Conservation (phyloP, 2,797 vertebrate species). For the Sebastes paucispinis region DNA sequence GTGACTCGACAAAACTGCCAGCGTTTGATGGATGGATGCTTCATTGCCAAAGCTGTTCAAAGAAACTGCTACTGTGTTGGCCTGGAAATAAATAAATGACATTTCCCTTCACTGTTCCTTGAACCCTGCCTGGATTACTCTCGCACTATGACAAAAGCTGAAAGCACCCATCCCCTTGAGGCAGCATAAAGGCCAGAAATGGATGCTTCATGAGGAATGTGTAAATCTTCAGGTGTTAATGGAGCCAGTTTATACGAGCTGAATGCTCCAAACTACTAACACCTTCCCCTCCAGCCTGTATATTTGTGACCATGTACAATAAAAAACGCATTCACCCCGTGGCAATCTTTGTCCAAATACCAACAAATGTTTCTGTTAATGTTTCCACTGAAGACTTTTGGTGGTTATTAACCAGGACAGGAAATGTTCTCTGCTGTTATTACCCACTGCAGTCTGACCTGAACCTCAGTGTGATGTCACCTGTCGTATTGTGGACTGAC, state of each 20-base stretch:
- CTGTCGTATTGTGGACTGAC: neutral
- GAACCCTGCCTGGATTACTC: neutral
- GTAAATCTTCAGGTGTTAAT: neutral
- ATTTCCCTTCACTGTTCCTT: neutral
- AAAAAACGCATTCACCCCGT: neutral
- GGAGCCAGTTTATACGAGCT: neutral
- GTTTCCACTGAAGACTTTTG: neutral
- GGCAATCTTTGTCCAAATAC: neutral
- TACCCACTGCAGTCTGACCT: neutral
- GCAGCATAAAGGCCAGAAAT: neutral
- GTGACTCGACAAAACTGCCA: neutral
- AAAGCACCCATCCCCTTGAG: neutral
- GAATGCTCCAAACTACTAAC: neutral
- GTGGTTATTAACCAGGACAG: slow-evolving; percentile 9
- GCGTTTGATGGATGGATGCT: neutral
- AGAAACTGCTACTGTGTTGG: neutral
- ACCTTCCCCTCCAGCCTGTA: neutral
- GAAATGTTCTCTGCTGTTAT: neutral
- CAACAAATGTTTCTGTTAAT: neutral
- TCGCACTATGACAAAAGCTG: neutral
- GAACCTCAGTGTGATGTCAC: neutral
- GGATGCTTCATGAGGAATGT: neutral
- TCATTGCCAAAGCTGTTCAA: neutral
- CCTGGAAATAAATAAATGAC: neutral
- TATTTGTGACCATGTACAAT: neutral